These are phyloP conservation scores for Alcis repandata DNA, from an alignment of 2,888 invertebrate species.

Conservation along the genomic window DNA sequence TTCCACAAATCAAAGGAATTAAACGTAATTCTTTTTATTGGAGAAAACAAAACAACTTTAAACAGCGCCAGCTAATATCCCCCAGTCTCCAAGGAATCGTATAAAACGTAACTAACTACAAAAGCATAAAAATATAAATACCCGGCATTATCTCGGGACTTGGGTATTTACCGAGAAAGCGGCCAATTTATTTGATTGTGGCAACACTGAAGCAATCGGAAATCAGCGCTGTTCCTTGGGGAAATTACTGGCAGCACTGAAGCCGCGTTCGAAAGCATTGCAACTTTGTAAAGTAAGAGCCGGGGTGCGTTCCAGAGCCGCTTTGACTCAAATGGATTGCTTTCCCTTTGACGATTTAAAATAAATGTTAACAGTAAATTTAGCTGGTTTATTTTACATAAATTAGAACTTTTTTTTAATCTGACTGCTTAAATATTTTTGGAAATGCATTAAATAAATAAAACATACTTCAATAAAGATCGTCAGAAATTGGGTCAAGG, in stretches of 20 bases:
- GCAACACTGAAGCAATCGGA: constrained; percentile 63
- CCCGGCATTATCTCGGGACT: constrained; percentile 46
- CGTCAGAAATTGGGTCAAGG: no score
- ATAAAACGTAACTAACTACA: constrained; percentile 30
- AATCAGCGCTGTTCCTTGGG: constrained; percentile 67
- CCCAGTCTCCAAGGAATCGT: constrained; percentile 2
- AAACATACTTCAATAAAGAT: no score
- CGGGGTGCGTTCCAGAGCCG: constrained; percentile 22
- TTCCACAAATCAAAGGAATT: background rate
- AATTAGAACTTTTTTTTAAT: background rate
- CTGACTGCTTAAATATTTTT: no score
- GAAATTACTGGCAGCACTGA: constrained; percentile 68
- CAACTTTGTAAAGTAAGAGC: constrained; percentile 41
- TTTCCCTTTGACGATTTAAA: constrained; percentile 15
- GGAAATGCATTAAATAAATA: background rate
- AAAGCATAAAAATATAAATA: constrained; percentile 41
- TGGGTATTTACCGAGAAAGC: constrained; percentile 59
- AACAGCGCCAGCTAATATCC: constrained; percentile 16
- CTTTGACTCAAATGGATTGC: constrained; percentile 38
- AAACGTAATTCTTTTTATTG: background rate
- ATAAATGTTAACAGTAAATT: background rate
- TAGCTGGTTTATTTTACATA: background rate
- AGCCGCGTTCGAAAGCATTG: constrained; percentile 41
- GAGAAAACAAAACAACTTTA: constrained; percentile 1
- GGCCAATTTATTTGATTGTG: constrained; percentile 68